Evolutionary conservation across 2,113 vertebrate genomes (phyloP), one percentile per base, ranked within the genome.

Genomic region (Dipodomys ordii): DNA sequence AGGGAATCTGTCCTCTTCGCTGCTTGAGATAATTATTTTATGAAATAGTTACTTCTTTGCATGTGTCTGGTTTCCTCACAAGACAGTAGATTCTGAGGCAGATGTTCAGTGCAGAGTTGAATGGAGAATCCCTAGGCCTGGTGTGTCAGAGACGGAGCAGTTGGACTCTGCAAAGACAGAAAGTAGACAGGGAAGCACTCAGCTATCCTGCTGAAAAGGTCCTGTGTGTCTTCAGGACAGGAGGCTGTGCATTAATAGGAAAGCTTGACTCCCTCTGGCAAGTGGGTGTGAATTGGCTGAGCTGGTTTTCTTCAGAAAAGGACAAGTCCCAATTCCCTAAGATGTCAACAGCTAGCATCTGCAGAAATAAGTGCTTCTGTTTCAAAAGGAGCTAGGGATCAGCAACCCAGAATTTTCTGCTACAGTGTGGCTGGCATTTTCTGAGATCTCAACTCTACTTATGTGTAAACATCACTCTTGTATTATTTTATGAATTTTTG

Each of bases 381-480:
- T 84, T 13, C 30, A 27, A 39, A 78, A 32, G 18, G 7, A n/a
- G 0, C 0, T 10, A 32, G 2, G 16, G 23, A 23, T 8, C 19
- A 15, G 7, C 22, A 60, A 6, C 62, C 11, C 7, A 25, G 10
- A 30, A 0, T 3, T 25, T 39, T 3, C 6, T 15, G 25, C 22
- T 22, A 2, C 12, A 4, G 6, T 11, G 57, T 49, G 7, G 39
- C 73, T 68, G 27, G 25, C 35, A 62, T 74, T 83, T 91, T 87
- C 62, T 80, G 28, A 69, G 44, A 22, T 67, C 23, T 62, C 74
- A 79, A 62, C 32, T 77, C 60, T 62, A 53, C 5, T 39, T 30
- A 0, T 71, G 44, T 65, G 32, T 76, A 28, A 95, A 71, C 2
- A 67, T 4, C 30, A 85, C 65, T 88, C 18, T 49, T 88, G 5